Evolutionary conservation across 2,113 vertebrate genomes (phyloP), one percentile per base, ranked within the genome.

Genomic region (Orthochromis malagaraziensis): DNA sequence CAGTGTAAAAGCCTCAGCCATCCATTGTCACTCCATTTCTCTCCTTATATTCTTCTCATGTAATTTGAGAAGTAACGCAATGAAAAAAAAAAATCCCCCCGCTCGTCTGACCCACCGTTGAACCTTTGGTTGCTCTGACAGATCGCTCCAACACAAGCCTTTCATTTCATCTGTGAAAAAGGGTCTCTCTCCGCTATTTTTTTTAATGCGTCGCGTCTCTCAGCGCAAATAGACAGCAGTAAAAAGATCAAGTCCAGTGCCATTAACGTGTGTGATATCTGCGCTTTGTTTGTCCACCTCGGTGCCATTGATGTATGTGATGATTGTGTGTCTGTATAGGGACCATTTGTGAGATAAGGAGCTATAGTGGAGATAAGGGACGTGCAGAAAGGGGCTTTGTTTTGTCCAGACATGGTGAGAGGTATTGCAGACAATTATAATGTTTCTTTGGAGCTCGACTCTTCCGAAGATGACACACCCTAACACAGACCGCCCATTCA

Each of bases 71-170:
- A 35, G 60, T 81, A 90, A 91, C 77, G 63, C 42, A 35, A 70
- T 57, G 81, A 87, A 85, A 89, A 89, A 89, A 24, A 82, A 88
- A 47, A 26, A 9, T 1, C 68, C 84, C 88, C 87, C 87, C 17
- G 4, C 68, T 91, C 87, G 89, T 73, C 84, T 96, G 95, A 96
- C 95, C 95, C 80, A 87, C 54, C n/a, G 84, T 86, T 96, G 96
- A 96, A 96, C 95, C 94, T 95, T 92, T 87, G 83, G 87, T 58
- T 45, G 82, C 88, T 94, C 91, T 95, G 95, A 95, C 91, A 95
- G 93, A 96, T 94, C 47, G 42, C 91, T 87, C 92, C 88, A 93
- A 93, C 87, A 60, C 51, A 80, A 94, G 92, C 93, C 90, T 95
- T 93, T 94, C 92, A 92, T 94, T 94, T 94, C 91, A 94, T 89